These are phyloP conservation scores for Podargus strigoides DNA, from an alignment of 2,797 vertebrate genomes.

Conservation along the genomic window DNA sequence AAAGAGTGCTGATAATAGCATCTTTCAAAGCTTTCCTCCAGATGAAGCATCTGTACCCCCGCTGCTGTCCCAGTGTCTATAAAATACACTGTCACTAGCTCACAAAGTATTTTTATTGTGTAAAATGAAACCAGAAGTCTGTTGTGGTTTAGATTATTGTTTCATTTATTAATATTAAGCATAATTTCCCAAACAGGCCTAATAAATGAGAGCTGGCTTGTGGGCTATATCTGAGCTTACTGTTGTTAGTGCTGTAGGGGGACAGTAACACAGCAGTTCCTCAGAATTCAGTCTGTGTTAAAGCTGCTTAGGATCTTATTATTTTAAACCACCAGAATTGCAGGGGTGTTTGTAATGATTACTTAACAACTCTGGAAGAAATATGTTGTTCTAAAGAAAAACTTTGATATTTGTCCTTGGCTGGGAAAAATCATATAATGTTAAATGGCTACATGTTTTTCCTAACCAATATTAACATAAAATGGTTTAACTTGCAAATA, in stretches of 20 bases:
- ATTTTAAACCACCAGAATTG: background rate
- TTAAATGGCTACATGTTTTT: background rate
- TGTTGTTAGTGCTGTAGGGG: background rate
- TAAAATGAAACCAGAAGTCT: slow-evolving; percentile 14
- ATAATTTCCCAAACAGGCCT: background rate
- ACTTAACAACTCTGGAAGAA: background rate
- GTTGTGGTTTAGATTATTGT: background rate
- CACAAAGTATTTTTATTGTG: background rate
- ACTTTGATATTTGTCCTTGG: background rate
- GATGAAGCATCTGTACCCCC: background rate
- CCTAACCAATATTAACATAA: background rate
- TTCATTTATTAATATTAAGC: background rate
- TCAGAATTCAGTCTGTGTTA: background rate
- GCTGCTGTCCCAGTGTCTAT: background rate
- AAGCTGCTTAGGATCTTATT: background rate
- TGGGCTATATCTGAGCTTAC: background rate
- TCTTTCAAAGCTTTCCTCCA: slow-evolving; percentile 37
- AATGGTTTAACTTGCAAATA: background rate
- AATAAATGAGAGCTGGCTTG: background rate
- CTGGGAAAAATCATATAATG: background rate
- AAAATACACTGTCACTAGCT: background rate
- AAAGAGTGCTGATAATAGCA: slow-evolving; percentile 5
- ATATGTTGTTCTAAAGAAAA: background rate
- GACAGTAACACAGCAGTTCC: background rate
- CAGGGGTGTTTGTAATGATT: background rate